Evolutionary conservation across 2,797 vertebrate species (phyloP), one percentile per base, ranked within the genome.

Genomic region (Setipinna tenuifilis): DNA sequence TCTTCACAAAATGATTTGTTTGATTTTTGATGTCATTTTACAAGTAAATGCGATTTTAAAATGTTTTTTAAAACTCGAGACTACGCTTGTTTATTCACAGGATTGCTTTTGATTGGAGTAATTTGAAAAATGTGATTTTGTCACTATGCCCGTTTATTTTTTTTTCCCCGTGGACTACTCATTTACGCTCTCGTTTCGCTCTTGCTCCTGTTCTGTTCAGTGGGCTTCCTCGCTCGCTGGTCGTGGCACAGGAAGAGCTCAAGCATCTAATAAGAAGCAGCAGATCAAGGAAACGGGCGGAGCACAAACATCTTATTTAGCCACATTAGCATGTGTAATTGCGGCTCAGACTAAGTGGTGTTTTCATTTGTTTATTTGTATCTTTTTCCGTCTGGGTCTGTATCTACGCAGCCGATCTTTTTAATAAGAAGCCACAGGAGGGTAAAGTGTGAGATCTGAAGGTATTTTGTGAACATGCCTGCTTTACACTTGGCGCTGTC

Each of bases 271-370:
- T 75, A 19, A 75, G 28, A 19, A 41, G 31, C 71, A 78, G 71
- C 31, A 9, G 71, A 78, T 41, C 31, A 19, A 44, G 35, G 35
- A 78, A 44, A 44, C 71, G 21, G 17, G 7, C 14, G 17, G 21
- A 78, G 17, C 44, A 11, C 41, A 78, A 78, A 78, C 71, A 78
- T 78, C 35, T 78, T 78, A 78, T 78, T 78, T 78, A 78, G 71
- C 6, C 6, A 3, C 2, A 41, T 78, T 78, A 78, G 71, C 71
- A 44, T 44, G 14, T 31, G 31, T 78, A 78, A 78, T 78, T 78
- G 71, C 35, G 19, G 71, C 44, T 78, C 14, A 78, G 31, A 41
- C 28, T 16, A 17, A 16, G 68, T 17, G 17, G 5, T 41, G 41
- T 78, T 44, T 44, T 31, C 17, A 16, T 78, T 78, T 44, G 31